Evolutionary conservation across 2,797 vertebrate species (phyloP).

Genomic region (Gymnocypris eckloni): DNA sequence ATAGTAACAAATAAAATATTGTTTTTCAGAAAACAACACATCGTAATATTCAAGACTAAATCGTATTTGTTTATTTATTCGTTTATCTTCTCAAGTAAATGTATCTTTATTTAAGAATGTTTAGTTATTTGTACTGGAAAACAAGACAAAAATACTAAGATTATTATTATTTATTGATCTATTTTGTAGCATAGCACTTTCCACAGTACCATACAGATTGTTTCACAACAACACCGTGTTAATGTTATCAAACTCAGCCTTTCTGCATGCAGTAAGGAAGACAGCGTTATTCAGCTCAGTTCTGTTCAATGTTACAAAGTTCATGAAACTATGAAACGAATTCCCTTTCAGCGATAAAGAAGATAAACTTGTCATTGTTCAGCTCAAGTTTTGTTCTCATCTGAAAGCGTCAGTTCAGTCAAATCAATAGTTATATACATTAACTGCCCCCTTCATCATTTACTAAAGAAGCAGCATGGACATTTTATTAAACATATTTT

Average conservation of each 20-base stretch:
- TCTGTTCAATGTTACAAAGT: not conserved
- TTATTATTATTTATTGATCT: too few relatives aligned
- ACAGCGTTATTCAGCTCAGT: not conserved
- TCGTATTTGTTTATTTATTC: not conserved
- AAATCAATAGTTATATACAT: not conserved
- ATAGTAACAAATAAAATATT: not conserved
- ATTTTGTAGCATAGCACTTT: not conserved
- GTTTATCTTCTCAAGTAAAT: not conserved
- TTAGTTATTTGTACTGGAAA: not conserved
- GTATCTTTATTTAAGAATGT: not conserved
- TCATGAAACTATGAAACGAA: not conserved
- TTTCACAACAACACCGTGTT: not conserved
- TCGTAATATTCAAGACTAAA: not conserved
- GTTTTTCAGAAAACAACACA: not conserved
- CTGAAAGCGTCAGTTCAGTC: not conserved
- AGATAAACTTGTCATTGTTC: not conserved
- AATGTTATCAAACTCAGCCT: too few relatives aligned
- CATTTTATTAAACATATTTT: not conserved
- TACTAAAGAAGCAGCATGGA: not conserved
- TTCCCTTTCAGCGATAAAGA: not conserved
- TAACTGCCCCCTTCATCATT: not conserved
- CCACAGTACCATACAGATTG: too few relatives aligned
- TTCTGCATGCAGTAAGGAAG: not conserved
- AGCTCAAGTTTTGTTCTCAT: not conserved
- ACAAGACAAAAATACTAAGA: not conserved